These are phyloP conservation scores for Acholoe squamosa DNA, from an alignment of 2,888 invertebrate species.

Conservation along the genomic window DNA sequence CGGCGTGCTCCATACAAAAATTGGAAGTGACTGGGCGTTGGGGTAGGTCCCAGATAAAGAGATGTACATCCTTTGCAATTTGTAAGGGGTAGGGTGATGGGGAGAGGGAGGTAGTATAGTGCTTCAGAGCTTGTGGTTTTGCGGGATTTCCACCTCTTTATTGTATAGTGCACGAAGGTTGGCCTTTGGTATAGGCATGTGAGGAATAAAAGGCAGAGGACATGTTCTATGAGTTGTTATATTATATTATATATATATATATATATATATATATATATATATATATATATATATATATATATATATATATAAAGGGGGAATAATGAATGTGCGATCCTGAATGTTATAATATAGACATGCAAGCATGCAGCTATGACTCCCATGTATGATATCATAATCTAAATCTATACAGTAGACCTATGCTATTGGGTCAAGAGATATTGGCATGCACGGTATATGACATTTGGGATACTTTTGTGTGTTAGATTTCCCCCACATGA, in stretches of 20 bases:
- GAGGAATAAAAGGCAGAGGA: background rate
- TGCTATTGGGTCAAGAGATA: no score
- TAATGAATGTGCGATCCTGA: background rate
- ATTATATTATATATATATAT: no score
- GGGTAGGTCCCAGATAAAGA: background rate
- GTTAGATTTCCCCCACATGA: no score
- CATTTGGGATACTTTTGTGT: no score
- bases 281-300: no score
- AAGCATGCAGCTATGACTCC: background rate
- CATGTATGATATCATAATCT: background rate
- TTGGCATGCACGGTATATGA: no score
- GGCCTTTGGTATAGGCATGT: background rate
- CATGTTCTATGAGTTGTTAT: background rate
- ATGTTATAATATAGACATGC: background rate
- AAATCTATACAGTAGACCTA: background rate
- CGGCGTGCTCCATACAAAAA: background rate
- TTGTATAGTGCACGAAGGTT: background rate
- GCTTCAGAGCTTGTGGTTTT: background rate
- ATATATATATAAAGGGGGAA: no score
- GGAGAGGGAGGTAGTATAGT: background rate
- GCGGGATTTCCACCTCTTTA: background rate
- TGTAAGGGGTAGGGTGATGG: background rate
- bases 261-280: no score
- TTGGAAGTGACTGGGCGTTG: no score
- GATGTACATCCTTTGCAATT: background rate